phyloP scores from a whole-genome alignment of 1,140 invertebrate genomes.

The Caenorhabditis briggsae region DNA sequence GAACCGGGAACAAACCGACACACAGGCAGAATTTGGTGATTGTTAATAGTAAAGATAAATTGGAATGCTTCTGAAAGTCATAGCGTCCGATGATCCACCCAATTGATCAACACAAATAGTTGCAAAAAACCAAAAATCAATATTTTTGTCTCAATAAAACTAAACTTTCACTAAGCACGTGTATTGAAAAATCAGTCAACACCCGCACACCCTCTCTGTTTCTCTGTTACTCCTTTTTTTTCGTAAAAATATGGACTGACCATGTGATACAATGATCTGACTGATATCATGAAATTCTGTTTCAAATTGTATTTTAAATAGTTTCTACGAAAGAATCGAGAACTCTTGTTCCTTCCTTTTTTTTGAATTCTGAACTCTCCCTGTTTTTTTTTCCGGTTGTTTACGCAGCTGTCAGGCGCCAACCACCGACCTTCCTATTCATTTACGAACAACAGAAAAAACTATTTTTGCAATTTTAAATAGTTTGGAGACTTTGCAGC shows the following conservation, averaged over 20 bases:
- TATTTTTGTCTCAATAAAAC: not conserved
- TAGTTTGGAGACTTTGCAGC: constrained; percentile 17
- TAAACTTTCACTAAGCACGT: constrained; percentile 29
- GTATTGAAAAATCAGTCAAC: constrained; percentile 45
- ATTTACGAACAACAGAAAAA: constrained; percentile 20
- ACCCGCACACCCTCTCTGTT: not conserved
- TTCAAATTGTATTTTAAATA: too few relatives aligned
- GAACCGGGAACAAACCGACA: too few relatives aligned
- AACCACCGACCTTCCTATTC: not conserved
- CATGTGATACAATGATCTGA: not conserved
- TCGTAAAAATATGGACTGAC: constrained; percentile 18
- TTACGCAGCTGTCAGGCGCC: constrained; percentile 31
- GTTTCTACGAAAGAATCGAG: too few relatives aligned
- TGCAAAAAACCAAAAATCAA: not conserved
- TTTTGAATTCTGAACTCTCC: not conserved
- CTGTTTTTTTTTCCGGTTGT: constrained; percentile 3
- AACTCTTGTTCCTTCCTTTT: not conserved
- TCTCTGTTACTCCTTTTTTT: not conserved
- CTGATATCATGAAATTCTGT: too few relatives aligned
- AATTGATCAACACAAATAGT: too few relatives aligned
- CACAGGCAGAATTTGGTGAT: too few relatives aligned
- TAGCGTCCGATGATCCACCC: too few relatives aligned
- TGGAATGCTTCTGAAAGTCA: too few relatives aligned
- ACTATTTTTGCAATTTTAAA: not conserved
- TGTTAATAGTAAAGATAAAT: too few relatives aligned